Percentiles rank a stretch among this genome's conserved stretches.
phyloP scores from a whole-genome alignment of 2,797 vertebrate genomes.

The Parauchenoglanis punctatus region DNA sequence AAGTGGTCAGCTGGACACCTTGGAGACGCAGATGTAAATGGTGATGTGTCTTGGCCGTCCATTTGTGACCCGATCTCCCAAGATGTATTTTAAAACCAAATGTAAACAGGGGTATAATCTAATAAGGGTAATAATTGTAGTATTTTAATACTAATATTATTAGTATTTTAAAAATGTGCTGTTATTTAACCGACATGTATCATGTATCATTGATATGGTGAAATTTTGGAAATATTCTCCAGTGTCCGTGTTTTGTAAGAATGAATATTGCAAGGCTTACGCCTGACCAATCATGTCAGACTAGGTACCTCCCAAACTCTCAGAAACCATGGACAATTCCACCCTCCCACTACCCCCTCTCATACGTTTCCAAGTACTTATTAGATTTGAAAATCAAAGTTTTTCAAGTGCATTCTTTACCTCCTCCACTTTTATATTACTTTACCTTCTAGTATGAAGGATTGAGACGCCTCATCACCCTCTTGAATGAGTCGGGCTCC shows the following conservation, averaged over 20 bases:
- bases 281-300: neutral
- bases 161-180: too few relatives aligned
- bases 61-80: too few relatives aligned
- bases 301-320: neutral
- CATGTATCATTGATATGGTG: neutral
- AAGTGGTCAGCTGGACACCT: too few relatives aligned
- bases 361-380: neutral
- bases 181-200: neutral
- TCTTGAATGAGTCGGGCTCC: constrained; percentile 73
- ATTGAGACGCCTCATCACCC: constrained; percentile 69
- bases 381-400: neutral
- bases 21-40: too few relatives aligned
- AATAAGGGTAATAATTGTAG: neutral
- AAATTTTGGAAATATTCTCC: neutral
- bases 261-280: neutral
- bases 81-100: too few relatives aligned
- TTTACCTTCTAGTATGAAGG: constrained; percentile 78
- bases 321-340: neutral
- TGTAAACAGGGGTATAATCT: neutral
- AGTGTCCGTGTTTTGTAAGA: neutral
- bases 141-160: too few relatives aligned
- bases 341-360: neutral
- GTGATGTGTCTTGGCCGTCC: too few relatives aligned
- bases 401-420: neutral
- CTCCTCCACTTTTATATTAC: neutral